Conservation (phyloP, 92 coral and sea anemone species). For the Palythoa grandis region DNA sequence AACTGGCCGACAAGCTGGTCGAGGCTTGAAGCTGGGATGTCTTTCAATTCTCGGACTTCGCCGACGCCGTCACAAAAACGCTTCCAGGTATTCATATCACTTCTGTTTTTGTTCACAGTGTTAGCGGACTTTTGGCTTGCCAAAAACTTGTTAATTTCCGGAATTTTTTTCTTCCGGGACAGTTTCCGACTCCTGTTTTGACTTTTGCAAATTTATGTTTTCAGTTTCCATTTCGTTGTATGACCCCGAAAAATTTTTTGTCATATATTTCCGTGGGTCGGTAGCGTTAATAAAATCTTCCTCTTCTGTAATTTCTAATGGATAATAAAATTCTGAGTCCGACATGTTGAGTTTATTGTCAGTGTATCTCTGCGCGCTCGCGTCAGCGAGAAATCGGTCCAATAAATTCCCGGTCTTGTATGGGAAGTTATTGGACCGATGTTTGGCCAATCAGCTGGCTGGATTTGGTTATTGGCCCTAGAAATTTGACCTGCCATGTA, state of each 20-base stretch:
- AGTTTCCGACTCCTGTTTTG: neutral
- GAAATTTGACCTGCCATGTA: no score
- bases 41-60: conserved; percentile 7
- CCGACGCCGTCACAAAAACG: conserved; percentile 22
- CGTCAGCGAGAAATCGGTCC: no score
- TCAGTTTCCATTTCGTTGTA: neutral
- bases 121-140: conserved; percentile 37
- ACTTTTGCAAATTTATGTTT: neutral
- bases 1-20: conserved; percentile 9
- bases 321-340: neutral
- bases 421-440: no score
- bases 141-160: conserved; percentile 31
- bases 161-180: neutral
- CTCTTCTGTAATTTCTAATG: neutral
- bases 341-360: neutral
- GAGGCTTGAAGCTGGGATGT: conserved; percentile 26
- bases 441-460: no score
- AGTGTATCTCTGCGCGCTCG: no score
- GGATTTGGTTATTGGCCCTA: no score
- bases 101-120: conserved; percentile 35
- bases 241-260: neutral
- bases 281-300: conserved; percentile 15
- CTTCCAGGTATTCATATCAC: conserved; percentile 28
- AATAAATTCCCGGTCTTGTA: no score
- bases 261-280: conserved; percentile 4